Percentiles rank a stretch among this genome's conserved stretches.
Conservation (phyloP, 2,113 vertebrate species). For the Myrmecobius fasciatus region DNA sequence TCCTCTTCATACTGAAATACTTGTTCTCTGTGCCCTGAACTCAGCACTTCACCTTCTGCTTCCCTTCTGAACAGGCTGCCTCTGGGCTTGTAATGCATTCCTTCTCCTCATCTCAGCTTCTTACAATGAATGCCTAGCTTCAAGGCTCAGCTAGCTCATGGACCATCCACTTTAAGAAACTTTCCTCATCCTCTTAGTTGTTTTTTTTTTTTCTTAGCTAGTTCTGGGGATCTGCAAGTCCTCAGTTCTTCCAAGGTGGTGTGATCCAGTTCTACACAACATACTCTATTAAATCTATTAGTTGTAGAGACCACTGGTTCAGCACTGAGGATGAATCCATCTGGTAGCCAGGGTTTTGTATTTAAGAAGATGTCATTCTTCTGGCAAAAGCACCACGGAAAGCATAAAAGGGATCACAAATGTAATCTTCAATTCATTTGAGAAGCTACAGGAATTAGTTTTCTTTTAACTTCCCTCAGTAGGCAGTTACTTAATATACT, state of each 20-base stretch:
- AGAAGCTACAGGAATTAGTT: background rate
- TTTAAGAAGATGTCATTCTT: background rate
- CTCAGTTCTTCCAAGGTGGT: background rate
- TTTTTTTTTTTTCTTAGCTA: background rate
- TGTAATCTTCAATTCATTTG: background rate
- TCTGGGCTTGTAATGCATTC: background rate
- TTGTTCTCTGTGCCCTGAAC: background rate
- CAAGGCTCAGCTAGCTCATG: background rate
- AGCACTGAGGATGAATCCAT: background rate
- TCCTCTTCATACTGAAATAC: background rate
- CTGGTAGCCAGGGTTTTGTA: background rate
- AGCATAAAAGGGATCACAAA: background rate
- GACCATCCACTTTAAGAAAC: background rate
- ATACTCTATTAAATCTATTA: background rate
- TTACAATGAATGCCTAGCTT: background rate
- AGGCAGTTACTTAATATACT: background rate
- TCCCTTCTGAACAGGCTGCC: background rate
- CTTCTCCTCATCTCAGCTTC: background rate
- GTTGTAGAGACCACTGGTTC: fast-evolving
- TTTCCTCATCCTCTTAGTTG: background rate
- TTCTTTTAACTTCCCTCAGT: background rate
- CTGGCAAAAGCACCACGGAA: background rate
- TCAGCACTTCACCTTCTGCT: background rate
- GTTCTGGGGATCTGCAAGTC: background rate
- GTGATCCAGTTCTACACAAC: background rate